phyloP scores from a whole-genome alignment of 2,888 invertebrate species.

The Brachyptera risi region DNA sequence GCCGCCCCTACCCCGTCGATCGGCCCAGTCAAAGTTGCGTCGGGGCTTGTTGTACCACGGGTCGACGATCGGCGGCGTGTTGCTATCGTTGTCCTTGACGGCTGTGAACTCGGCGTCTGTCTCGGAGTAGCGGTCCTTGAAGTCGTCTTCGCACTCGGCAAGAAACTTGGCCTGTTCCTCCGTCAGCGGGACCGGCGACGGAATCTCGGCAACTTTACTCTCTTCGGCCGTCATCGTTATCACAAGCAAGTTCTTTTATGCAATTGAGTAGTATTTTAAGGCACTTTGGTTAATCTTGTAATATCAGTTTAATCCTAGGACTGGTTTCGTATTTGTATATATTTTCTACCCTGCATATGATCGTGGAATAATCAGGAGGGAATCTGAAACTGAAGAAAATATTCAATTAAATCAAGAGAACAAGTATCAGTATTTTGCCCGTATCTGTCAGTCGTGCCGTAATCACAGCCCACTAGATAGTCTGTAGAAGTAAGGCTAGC shows the following conservation, averaged over 20 bases:
- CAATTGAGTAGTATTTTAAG: no score
- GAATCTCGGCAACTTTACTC: background rate
- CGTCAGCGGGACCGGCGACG: constrained; percentile 35
- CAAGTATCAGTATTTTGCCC: no score
- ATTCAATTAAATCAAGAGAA: no score
- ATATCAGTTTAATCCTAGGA: no score
- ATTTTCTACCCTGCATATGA: constrained; percentile 40
- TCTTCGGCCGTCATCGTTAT: background rate
- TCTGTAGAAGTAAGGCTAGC: no score
- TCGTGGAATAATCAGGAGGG: constrained; percentile 53
- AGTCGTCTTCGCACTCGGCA: constrained; percentile 45
- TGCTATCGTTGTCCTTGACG: constrained; percentile 41
- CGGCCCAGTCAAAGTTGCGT: constrained; percentile 31
- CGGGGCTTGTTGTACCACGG: constrained; percentile 42
- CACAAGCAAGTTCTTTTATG: no score
- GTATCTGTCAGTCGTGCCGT: no score
- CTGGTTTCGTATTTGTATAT: no score
- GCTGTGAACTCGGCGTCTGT: constrained; percentile 44
- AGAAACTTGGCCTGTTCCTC: constrained; percentile 45
- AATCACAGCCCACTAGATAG: no score
- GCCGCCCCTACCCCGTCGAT: background rate
- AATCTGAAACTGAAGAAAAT: constrained; percentile 52
- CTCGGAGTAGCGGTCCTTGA: constrained; percentile 45
- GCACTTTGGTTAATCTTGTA: no score
- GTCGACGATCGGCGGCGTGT: constrained; percentile 45